Conservation (phyloP, 2,113 vertebrate genomes). For the Zosterops lateralis region DNA sequence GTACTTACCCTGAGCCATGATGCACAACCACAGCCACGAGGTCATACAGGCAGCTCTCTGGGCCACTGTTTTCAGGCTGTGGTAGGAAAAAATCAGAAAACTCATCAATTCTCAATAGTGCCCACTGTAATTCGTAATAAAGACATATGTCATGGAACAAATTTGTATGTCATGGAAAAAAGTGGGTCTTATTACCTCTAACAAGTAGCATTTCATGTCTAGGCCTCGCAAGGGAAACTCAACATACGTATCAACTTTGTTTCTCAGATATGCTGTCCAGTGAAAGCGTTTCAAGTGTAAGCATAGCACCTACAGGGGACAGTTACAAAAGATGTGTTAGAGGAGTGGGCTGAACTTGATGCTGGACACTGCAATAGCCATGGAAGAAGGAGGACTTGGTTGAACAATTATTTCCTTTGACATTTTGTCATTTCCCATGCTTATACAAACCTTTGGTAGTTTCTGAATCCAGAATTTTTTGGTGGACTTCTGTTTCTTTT, state of each 20-base stretch:
- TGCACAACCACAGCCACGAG: constrained; percentile 94
- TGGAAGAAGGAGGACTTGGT: no score
- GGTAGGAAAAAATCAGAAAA: neutral
- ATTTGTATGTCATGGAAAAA: fast-evolving
- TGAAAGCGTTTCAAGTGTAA: constrained; percentile 98
- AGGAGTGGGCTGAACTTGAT: neutral
- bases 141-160: fast-evolving
- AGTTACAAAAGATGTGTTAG: neutral
- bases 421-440: neutral
- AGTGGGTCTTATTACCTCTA: constrained; percentile 80
- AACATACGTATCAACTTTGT: constrained; percentile 96
- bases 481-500: constrained; percentile 96
- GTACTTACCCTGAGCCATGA: constrained; percentile 95
- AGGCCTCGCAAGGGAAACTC: constrained; percentile 91
- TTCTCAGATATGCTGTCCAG: constrained; percentile 96
- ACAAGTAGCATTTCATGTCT: constrained; percentile 93
- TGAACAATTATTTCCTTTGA: neutral
- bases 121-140: neutral
- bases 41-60: constrained; percentile 89
- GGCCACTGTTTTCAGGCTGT: constrained; percentile 88
- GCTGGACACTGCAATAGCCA: neutral
- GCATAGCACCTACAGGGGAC: constrained; percentile 86
- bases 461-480: constrained; percentile 99
- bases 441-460: constrained; percentile 85
- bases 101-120: neutral